These are phyloP conservation scores for Tragulus kanchil DNA, from an alignment of 2,113 vertebrate species.

Conservation along the genomic window DNA sequence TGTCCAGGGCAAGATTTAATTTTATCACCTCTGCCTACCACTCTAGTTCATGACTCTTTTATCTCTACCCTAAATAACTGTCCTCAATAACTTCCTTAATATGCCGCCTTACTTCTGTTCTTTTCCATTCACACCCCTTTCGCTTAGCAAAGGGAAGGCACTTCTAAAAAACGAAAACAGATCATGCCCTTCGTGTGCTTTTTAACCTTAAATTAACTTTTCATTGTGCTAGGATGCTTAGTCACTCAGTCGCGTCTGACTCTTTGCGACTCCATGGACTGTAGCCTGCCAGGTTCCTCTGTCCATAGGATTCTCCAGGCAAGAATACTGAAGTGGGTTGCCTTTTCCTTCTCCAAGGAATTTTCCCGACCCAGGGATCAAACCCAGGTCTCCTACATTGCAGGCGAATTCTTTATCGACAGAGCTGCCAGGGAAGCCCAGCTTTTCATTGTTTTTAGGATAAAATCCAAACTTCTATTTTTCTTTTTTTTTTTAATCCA, in stretches of 20 bases:
- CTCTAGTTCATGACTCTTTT: background rate
- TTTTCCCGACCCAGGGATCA: too few species aligned
- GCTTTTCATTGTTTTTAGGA: background rate
- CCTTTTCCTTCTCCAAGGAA: too few species aligned
- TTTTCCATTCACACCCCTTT: background rate
- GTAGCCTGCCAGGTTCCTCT: too few species aligned
- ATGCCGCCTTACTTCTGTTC: background rate
- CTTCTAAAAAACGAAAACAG: background rate
- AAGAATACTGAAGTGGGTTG: too few species aligned
- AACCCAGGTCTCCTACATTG: too few species aligned
- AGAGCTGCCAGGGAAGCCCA: too few species aligned
- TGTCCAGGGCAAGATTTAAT: background rate
- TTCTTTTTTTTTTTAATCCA: background rate
- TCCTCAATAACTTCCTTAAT: background rate
- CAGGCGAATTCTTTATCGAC: too few species aligned
- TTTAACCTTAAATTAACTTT: slow-evolving; percentile 23
- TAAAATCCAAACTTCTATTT: background rate
- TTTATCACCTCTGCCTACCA: background rate
- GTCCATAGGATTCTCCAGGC: too few species aligned
- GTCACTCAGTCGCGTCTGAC: too few species aligned
- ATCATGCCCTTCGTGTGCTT: background rate
- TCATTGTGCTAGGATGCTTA: background rate
- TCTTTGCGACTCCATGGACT: too few species aligned
- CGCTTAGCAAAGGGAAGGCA: background rate
- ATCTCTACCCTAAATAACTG: background rate